phyloP scores from a whole-genome alignment of 53 echinoderm and acorn worm species.

The Henricia sp. region DNA sequence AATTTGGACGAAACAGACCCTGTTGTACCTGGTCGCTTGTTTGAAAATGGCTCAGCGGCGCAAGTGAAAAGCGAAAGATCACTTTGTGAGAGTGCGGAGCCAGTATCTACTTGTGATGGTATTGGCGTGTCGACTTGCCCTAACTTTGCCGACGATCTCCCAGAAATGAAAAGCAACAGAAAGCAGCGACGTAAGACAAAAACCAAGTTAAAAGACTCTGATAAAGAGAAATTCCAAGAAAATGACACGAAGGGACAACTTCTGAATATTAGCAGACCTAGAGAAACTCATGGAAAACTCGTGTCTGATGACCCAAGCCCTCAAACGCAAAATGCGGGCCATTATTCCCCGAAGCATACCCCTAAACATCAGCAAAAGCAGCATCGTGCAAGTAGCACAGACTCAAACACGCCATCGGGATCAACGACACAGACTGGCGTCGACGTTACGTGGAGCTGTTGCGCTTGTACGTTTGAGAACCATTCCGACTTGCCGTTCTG shows the following conservation, averaged over 20 bases:
- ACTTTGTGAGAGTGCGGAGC: too few relatives aligned
- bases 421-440: not conserved
- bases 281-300: too few relatives aligned
- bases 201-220: not conserved
- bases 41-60: too few relatives aligned
- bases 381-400: not conserved
- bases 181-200: slow-evolving; percentile 10
- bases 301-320: not conserved
- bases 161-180: slow-evolving; percentile 45
- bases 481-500: slow-evolving; percentile 75
- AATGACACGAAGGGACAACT: not conserved
- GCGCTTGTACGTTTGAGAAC: slow-evolving; percentile 78
- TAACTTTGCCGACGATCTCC: slow-evolving; percentile 23
- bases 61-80: too few relatives aligned
- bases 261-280: too few relatives aligned
- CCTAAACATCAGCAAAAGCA: not conserved
- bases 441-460: slow-evolving; percentile 64
- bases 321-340: not conserved
- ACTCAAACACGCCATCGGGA: not conserved
- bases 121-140: not conserved
- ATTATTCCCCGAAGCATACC: not conserved
- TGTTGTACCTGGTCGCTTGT: too few relatives aligned
- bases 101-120: too few relatives aligned
- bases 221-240: not conserved
- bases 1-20: not conserved